Conservation (phyloP, 2,113 vertebrate species). For the Siniperca knerii region DNA sequence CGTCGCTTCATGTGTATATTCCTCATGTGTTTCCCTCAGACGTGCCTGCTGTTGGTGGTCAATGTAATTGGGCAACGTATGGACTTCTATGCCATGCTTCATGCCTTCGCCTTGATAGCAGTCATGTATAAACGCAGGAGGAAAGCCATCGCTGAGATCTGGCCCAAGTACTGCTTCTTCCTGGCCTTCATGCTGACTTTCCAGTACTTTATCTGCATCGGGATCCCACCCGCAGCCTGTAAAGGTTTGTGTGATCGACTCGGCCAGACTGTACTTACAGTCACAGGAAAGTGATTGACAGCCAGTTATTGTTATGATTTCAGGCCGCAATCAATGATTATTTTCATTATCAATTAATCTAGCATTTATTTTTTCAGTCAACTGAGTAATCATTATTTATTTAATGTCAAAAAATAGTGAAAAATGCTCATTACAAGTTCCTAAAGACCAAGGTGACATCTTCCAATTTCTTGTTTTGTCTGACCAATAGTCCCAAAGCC, state of each 20-base stretch:
- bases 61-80: conserved; percentile 98
- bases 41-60: conserved; percentile 94
- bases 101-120: conserved; percentile 91
- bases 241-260: conserved; percentile 82
- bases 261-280: neutral
- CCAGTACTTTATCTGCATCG: conserved; percentile 97
- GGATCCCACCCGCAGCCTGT: conserved; percentile 95
- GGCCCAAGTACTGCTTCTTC: conserved; percentile 99
- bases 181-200: conserved; percentile 93
- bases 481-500: neutral
- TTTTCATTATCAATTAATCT: neutral
- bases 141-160: conserved; percentile 96
- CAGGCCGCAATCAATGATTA: neutral
- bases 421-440: neutral
- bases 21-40: conserved; percentile 79
- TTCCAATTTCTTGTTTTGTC: neutral
- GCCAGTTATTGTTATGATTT: neutral
- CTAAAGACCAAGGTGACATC: neutral
- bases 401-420: neutral
- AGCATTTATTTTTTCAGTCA: neutral
- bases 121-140: conserved; percentile 94
- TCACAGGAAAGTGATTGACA: neutral
- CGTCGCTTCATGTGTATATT: neutral
- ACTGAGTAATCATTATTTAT: neutral
- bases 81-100: conserved; percentile 98